Base-by-base conservation (phyloP, 2,797 vertebrate genomes). In the Glyptemys insculpta region DNA sequence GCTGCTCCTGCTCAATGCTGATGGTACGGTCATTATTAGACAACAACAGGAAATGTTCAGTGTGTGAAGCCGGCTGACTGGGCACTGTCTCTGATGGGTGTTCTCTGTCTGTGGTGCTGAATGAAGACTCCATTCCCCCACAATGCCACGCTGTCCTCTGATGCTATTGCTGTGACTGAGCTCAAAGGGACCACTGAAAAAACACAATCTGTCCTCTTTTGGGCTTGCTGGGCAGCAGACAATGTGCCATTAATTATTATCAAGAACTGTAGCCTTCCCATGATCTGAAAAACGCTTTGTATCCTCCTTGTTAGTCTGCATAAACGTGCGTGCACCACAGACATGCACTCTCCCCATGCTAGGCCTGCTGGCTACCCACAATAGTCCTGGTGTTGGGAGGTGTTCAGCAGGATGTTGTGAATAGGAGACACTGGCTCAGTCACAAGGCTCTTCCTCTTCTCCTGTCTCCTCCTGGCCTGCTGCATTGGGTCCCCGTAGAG, bases 151-250 rank as follows among this genome's bases (percentile, higher is more conserved):
- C 74, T 76, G 12, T 47, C 72, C 72, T 78, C 74, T 47, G 72
- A 74, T 27, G 25, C 74, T 49, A 14, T 11, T 72, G 65, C n/a
- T 72, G 65, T 72, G 65, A 37, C n/a, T 11, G n/a, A 72, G 5
- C 65, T 72, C 65, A 89, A 93, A 2, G 2, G 5, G 4, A 6
- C 53, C 0, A 12, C 3, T 0, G 83, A 21, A 59, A 21, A 83
- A 72, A 86, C 41, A 29, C 12, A 59, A 79, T 1, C 10, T 31
- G 44, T 87, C 83, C n/a, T 23, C 47, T 16, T 1, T 5, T n/a
- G 47, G 72, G 6, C 72, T n/a, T 84, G 5, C 2, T 4, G 25
- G 29, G 27, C 44, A 8, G 25, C 15, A 88, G 41, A 34, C 1
- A 0, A 14, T 37, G 3, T 34, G 49, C 9, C 6, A 6, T 44